phyloP scores from a whole-genome alignment of 2,888 invertebrate species.

The Apodemia mormo region DNA sequence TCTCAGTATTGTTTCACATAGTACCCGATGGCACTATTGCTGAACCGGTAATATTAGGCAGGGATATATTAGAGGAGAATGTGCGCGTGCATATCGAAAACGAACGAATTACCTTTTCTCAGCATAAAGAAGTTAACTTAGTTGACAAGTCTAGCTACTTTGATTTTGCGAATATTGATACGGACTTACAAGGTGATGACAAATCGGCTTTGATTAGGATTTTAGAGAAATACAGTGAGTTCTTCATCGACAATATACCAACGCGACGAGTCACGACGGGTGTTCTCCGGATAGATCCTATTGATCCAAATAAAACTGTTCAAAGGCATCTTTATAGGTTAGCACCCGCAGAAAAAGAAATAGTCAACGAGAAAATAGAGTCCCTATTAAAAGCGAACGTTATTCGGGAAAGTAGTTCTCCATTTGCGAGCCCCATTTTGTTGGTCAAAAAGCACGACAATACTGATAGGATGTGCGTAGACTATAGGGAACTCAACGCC shows the following conservation, averaged over 20 bases:
- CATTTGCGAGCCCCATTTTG: too few relatives aligned
- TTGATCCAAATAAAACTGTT: neutral
- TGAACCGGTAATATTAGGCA: neutral
- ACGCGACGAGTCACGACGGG: neutral
- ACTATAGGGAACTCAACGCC: neutral
- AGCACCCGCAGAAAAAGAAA: neutral
- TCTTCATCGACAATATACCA: neutral
- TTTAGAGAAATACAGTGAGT: neutral
- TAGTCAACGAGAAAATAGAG: slow-evolving; percentile 1
- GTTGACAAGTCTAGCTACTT: neutral
- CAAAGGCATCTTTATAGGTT: slow-evolving; percentile 2
- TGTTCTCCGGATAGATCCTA: neutral
- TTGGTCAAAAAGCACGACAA: neutral
- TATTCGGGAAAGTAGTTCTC: neutral
- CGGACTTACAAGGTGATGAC: neutral
- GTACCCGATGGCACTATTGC: neutral
- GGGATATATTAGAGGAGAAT: slow-evolving; percentile 1
- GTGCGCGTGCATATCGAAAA: neutral
- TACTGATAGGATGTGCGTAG: slow-evolving; percentile 1
- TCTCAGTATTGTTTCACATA: neutral
- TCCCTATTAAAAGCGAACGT: neutral
- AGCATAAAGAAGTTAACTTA: neutral
- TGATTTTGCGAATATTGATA: neutral
- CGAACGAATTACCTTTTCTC: neutral
- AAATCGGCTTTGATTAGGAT: neutral